Percentiles rank a stretch among this genome's conserved stretches.
Conservation (phyloP, 2,888 invertebrate species). For the Cantharis rufa region DNA sequence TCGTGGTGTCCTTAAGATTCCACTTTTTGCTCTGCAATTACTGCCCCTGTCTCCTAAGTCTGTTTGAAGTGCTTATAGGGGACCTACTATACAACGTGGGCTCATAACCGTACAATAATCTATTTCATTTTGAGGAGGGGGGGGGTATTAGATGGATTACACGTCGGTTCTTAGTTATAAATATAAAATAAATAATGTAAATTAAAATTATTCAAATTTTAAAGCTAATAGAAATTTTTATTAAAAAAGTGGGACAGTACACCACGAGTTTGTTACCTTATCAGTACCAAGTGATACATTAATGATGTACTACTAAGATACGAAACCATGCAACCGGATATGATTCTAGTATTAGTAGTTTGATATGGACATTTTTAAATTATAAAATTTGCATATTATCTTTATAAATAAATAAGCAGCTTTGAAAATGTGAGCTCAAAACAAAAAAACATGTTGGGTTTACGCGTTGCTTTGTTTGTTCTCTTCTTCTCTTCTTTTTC, state of each 20-base stretch:
- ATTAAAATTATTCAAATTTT: not conserved
- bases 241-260: not conserved
- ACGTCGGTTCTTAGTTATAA: no score
- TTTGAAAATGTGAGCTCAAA: not conserved
- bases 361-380: not conserved
- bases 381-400: not conserved
- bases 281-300: not conserved
- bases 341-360: not conserved
- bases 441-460: not conserved
- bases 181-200: not conserved
- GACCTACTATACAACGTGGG: no score
- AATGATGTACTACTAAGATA: not conserved
- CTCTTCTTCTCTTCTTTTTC: not conserved
- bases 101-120: no score
- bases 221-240: not conserved
- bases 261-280: not conserved
- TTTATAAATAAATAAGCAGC: not conserved
- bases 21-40: no score
- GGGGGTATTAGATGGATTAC: no score
- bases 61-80: no score
- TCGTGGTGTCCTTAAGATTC: not conserved
- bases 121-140: no score
- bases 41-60: no score
- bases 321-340: not conserved
- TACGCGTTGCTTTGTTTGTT: not conserved